Base-by-base conservation (phyloP, 1,140 invertebrate genomes). In the Rhyzopertha dominica region DNA sequence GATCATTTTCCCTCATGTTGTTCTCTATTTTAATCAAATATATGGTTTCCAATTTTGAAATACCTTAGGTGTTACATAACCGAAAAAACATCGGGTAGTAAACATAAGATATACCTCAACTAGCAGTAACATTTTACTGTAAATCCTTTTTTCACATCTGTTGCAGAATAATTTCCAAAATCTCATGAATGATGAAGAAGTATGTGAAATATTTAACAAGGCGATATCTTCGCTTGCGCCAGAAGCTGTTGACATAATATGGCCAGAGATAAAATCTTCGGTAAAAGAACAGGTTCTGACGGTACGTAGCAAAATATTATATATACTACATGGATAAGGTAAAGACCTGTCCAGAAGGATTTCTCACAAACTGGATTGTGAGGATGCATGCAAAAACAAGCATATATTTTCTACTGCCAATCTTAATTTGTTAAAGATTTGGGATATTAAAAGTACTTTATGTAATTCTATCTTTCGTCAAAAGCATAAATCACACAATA, bases 151-250 rank as follows among this genome's bases (percentile, higher is more conserved):
- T n/a, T n/a, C n/a, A n/a, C n/a, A 47, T 40, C 39, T 31, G 30
- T 59, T 58, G 25, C 37, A 67, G 65, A 64, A 63, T 48, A 44
- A 60, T 13, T 66, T 67, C 30, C 50, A 55, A 7, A 63, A 63
- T 41, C 43, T 67, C 3, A 60, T 67, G 53, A 54, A 54, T 18
- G 56, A 63, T 37, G 46, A 54, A 42, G 53, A 62, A 42, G 46
- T 53, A 7, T 62, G 58, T 12, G 56, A 60, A 7, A 37, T 65
- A 31, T 60, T 65, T 31, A 67, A 67, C 43, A 61, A 56, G 39
- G 61, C 59, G 2, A 63, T 67, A 32, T 59, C 61, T 8, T 39
- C 48, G 28, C 37, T 67, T 28, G 62, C 61, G 5, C 63, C 65
- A 18, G 59, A 65, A 51, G 65, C 59, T 12, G 38, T 67, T 16